These are phyloP conservation scores for Oceanodroma tethys DNA, from an alignment of 2,113 vertebrate species.

Conservation along the genomic window DNA sequence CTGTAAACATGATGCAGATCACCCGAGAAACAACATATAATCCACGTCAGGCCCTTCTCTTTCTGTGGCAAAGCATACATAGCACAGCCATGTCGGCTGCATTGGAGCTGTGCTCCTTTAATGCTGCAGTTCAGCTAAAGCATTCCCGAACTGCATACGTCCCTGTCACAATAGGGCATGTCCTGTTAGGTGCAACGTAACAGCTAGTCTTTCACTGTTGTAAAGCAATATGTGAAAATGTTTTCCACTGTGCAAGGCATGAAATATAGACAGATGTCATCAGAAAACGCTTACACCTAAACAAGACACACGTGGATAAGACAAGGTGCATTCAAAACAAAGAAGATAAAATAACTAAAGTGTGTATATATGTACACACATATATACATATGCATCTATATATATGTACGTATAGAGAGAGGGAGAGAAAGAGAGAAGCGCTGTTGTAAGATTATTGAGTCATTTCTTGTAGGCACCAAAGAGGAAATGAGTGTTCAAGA, in stretches of 20 bases:
- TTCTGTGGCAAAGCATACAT: not conserved
- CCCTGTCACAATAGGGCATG: not conserved
- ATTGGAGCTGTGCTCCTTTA: not conserved
- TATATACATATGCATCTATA: not conserved
- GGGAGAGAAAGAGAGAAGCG: not conserved
- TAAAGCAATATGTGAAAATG: not conserved
- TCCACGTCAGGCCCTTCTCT: not conserved
- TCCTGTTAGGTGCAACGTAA: not conserved
- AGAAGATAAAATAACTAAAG: not conserved
- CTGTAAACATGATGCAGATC: not conserved
- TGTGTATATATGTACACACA: not conserved
- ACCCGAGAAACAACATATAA: not conserved
- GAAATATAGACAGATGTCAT: not conserved
- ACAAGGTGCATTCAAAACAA: not conserved
- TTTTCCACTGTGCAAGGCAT: not conserved
- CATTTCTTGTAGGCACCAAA: not conserved
- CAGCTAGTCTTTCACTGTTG: not conserved
- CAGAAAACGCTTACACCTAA: not conserved
- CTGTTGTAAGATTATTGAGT: not conserved
- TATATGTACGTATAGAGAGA: not conserved
- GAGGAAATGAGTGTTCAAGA: not conserved
- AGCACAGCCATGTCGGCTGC: no score
- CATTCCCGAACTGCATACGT: accelerated
- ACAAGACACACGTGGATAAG: not conserved
- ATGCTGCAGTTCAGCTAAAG: not conserved